Conservation (phyloP, 1,140 invertebrate species). For the Nasonia vitripennis region DNA sequence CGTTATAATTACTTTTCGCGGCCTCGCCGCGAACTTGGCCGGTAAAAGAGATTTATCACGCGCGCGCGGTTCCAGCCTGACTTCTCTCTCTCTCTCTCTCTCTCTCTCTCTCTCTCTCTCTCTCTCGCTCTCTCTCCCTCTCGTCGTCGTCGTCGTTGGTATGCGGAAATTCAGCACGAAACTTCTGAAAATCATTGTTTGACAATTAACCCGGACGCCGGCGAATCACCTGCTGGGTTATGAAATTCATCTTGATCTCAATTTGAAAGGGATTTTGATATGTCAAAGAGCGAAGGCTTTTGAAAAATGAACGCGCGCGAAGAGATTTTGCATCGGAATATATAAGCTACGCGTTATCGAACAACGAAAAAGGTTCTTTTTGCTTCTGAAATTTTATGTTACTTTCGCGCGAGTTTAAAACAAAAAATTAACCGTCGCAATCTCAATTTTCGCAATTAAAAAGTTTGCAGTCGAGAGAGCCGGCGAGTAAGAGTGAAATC, state of each 20-base stretch:
- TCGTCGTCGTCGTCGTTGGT: not conserved
- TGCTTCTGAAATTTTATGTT: not conserved
- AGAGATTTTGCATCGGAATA: not conserved
- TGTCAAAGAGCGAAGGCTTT: not conserved
- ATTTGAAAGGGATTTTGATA: not conserved
- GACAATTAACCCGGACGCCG: conserved; percentile 17
- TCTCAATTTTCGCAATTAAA: conserved; percentile 14
- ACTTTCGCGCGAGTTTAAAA: not conserved
- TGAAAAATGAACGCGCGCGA: not conserved
- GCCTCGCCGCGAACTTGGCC: conserved; percentile 1
- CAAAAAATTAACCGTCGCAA: not conserved
- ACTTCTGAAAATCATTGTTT: conserved; percentile 48
- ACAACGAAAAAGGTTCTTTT: not conserved
- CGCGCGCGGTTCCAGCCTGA: not conserved
- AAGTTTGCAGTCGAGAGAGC: not conserved
- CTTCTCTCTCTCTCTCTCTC: not conserved
- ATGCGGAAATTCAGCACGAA: conserved; percentile 21
- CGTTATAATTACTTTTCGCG: conserved; percentile 50
- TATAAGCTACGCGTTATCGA: not conserved
- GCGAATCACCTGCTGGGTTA: conserved; percentile 25
- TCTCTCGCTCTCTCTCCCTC: too few species aligned
- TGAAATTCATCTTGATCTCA: conserved; percentile 35
- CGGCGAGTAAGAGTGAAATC: not conserved
- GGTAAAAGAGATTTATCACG: conserved; percentile 34
- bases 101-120: too few species aligned